These are phyloP conservation scores for Epinephelus awoara DNA, from an alignment of 2,797 vertebrate genomes.

Conservation along the genomic window DNA sequence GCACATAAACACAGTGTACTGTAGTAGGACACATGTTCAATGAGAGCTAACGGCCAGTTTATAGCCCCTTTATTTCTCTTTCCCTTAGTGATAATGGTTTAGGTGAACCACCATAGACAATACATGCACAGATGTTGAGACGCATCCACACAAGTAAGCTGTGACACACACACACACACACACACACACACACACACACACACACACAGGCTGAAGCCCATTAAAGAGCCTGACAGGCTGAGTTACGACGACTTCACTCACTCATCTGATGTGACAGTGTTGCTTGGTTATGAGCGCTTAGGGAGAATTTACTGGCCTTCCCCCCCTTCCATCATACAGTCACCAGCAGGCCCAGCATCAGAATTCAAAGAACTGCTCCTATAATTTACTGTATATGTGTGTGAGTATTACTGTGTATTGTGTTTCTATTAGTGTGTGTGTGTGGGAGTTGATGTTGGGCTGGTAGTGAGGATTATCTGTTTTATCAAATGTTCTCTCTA, in stretches of 20 bases:
- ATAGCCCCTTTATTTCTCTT: constrained; percentile 11
- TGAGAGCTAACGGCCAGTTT: constrained; percentile 40
- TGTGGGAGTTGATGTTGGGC: neutral
- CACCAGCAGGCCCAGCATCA: constrained; percentile 16
- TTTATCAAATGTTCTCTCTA: constrained; percentile 5
- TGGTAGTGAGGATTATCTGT: neutral
- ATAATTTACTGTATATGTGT: constrained; percentile 27
- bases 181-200: constrained; percentile 14
- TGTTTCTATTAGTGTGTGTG: neutral
- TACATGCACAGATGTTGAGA: constrained; percentile 34
- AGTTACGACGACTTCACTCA: constrained; percentile 62
- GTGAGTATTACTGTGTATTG: neutral
- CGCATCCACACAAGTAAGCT: neutral
- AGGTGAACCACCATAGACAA: constrained; percentile 12
- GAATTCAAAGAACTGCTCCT: constrained; percentile 26
- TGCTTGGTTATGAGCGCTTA: constrained; percentile 66
- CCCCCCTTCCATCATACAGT: constrained; percentile 47
- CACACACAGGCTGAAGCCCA: constrained; percentile 19
- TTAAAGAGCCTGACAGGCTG: constrained; percentile 66
- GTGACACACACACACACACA: constrained; percentile 9
- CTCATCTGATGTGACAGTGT: constrained; percentile 70
- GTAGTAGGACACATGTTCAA: constrained; percentile 44
- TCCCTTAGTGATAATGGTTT: constrained; percentile 39
- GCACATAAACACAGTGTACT: constrained; percentile 20
- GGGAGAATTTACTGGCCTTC: constrained; percentile 57